Evolutionary conservation across 2,113 vertebrate species (phyloP), one percentile per base, ranked within the genome.

Genomic region (Paradoxurus hermaphroditus): DNA sequence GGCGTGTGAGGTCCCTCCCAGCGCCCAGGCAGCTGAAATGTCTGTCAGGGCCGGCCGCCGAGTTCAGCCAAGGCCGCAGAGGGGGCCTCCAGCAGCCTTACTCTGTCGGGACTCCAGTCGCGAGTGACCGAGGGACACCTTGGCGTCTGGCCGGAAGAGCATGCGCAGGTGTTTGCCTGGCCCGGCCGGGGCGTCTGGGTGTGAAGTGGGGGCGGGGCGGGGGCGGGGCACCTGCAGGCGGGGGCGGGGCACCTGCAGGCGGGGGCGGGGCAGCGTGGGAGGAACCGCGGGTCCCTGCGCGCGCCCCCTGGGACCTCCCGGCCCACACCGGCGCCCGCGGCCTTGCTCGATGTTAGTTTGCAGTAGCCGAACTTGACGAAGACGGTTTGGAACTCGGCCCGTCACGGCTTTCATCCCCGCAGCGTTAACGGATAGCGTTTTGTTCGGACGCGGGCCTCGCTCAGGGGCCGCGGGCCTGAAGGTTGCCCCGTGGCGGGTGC

Each of bases 151-250:
- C 36, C 18, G 7, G 29, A 6, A 5, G 10, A 14, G 36, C 18
- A 2, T 3, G 1, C 21, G 51, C 0, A 1, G 73, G 3, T 25
- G 29, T 53, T 3, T 11, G 0, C 12, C 18, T 4, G 44, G 29
- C 46, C 3, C 9, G 13, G 23, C n/a, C n/a, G 86, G 3, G 6
- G 36, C 10, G 14, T 5, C 5, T 16, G 44, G 49, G 6, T 9
- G 19, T 12, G 78, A 18, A 18, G 6, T n/a, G 70, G 70, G 36
- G 70, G 23, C 7, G 13, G 63, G 63, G 65, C 5, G 2, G 15
- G 65, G 34, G 29, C 49, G 49, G n/a, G n/a, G n/a, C n/a, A n/a
- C n/a, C n/a, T 39, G 27, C 46, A 65, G 14, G 2, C 12, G 44
- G 46, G 4, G 44, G 25, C 4, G 3, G 12, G 29, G 1, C 1